Evolutionary conservation across 2,797 vertebrate genomes (phyloP).

Genomic region (Urophycis tenuis): DNA sequence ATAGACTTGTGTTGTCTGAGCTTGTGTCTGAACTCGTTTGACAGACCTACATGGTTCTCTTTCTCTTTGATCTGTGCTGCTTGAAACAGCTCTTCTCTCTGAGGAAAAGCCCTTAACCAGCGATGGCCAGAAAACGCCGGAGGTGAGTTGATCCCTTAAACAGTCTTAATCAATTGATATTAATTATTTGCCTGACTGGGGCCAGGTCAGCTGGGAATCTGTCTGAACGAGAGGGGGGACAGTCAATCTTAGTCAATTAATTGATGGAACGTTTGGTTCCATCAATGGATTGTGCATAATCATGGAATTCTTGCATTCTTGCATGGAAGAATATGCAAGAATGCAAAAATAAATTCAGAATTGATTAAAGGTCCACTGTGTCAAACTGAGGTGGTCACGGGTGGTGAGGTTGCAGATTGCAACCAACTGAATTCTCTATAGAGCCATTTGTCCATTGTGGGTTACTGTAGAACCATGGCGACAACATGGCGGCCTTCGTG

Average conservation of each 20-base stretch:
- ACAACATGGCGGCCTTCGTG: no score
- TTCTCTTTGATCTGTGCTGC: background rate
- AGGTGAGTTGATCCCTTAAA: background rate
- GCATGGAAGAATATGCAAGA: background rate
- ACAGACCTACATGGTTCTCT: background rate
- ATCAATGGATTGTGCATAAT: background rate
- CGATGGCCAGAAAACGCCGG: background rate
- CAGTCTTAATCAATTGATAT: background rate
- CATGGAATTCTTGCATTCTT: background rate
- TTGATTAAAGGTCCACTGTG: no score
- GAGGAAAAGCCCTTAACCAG: no score
- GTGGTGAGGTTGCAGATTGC: no score
- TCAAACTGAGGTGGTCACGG: no score
- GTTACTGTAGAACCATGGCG: no score
- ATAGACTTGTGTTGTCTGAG: background rate
- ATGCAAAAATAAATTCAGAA: background rate
- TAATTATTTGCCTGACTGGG: no score
- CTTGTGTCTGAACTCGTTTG: background rate
- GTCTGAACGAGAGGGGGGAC: no score
- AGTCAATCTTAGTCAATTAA: background rate
- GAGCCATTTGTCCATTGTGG: no score
- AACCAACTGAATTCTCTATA: no score
- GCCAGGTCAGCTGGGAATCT: no score
- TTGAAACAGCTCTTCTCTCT: no score
- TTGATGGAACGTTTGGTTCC: background rate